Evolutionary conservation across 2,888 invertebrate genomes (phyloP), one percentile per base, ranked within the genome.

Genomic region (Barypeithes pellucidus): DNA sequence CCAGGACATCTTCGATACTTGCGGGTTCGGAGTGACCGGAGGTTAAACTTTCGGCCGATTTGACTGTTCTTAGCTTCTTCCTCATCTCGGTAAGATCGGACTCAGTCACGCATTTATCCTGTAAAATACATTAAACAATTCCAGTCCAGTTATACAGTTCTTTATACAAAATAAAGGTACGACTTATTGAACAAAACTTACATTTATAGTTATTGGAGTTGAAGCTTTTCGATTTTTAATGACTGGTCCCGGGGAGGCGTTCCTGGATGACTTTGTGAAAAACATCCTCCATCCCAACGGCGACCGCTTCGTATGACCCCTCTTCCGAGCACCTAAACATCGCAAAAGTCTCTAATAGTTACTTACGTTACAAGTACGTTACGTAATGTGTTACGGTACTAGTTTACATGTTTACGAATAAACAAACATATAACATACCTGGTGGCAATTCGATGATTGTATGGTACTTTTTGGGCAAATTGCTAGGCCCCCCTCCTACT

Each of bases 381-480:
- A n/a, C n/a, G n/a, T n/a, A n/a, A n/a, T n/a, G n/a, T n/a, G n/a
- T n/a, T n/a, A n/a, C n/a, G n/a, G n/a, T n/a, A n/a, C n/a, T n/a
- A n/a, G n/a, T n/a, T n/a, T n/a, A n/a, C n/a, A n/a, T n/a, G 24
- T 24, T 24, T 24, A 24, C 2, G 5, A 24, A 24, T 24, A 5
- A 4, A 24, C 5, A 24, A 24, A 2, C 5, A 24, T 24, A 24
- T 4, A 24, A 24, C 43, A 73, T 67, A 81, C 83, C 83, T 63
- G 81, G 77, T 0, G 97, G 98, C 52, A 97, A 87, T 71, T 98
- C 97, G 77, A 98, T 90, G 3, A 98, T 94, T 0, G 98, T 98
- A 85, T 98, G 98, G 84, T 97, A 98, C 80, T 90, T 91, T 66
- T 91, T 87, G 74, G 94, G 91, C 83, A 97, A 84, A 86, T 92